Base-by-base conservation (phyloP, 2,888 invertebrate species). In the Drosophila atripex region DNA sequence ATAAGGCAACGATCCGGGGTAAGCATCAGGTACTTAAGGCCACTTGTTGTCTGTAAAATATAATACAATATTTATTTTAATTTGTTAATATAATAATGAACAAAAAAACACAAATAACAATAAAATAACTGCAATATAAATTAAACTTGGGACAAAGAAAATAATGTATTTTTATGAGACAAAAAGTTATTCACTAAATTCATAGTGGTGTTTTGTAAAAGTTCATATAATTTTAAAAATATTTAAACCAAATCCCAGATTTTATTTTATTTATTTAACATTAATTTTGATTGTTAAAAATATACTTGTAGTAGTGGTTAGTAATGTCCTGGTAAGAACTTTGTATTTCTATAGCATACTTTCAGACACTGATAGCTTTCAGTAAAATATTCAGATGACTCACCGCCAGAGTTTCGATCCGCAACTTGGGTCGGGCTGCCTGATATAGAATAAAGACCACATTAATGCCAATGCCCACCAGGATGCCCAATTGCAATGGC, bases 1-100 rank as follows among this genome's bases (percentile, higher is more conserved):
- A 97, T 97, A 35, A 97, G 93, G 91, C 97, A 97, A 77, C 97
- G 94, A 92, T 97, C 97, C 11, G 97, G 97, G 6, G 96, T 97
- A 65, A 97, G 93, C 94, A 96, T 95, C 64, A 97, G 92, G 91
- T 96, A 97, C 84, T 96, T 95, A 41, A 93, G 93, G 59, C 95
- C 96, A 55, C 92, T 93, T 69, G 93, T 93, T 93, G 95, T 93
- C 86, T 93, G 92, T 59, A 74, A 25, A 28, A 51, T 14, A 5
- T 32, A 53, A 16, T 2, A 4, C 4, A 11, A 32, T 2, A 16
- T 14, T 12, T 1, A 45, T 12, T 53, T 16, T 2, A 18, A 18
- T 18, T 18, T 18, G 1, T 18, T 38, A 3, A 11, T 0, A n/a
- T 16, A 39, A 14, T 16, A 9, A n/a, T 0, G 3, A 39, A 18